phyloP scores from a whole-genome alignment of 2,888 invertebrate species.

The Eugnorisma glareosa region DNA sequence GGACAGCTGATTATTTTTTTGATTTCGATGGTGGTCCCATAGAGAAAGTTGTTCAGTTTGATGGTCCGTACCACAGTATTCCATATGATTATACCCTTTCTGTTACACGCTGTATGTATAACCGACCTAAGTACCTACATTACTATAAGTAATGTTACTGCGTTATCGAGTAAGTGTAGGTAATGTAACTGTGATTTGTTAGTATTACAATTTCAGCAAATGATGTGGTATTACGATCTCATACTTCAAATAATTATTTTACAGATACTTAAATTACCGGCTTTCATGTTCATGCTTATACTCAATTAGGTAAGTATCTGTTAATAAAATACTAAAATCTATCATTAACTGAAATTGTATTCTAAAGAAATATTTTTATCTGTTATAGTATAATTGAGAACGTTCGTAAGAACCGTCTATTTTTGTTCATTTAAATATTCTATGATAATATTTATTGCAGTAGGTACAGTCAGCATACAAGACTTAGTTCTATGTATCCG shows the following conservation, averaged over 20 bases:
- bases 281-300: constrained; percentile 19
- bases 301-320: constrained; percentile 33
- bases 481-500: constrained; percentile 45
- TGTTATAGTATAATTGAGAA: constrained; percentile 39
- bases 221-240: constrained; percentile 51
- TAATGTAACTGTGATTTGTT: constrained; percentile 68
- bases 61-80: too few relatives aligned
- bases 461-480: constrained; percentile 41
- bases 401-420: constrained; percentile 28
- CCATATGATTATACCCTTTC: too few relatives aligned
- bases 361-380: constrained; percentile 44
- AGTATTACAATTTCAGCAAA: constrained; percentile 60
- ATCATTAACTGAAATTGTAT: constrained; percentile 52
- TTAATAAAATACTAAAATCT: constrained; percentile 13
- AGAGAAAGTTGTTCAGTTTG: too few relatives aligned
- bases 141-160: constrained; percentile 40
- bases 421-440: constrained; percentile 51
- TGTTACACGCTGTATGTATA: too few relatives aligned
- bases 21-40: too few relatives aligned
- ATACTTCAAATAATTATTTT: constrained; percentile 16
- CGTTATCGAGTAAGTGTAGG: constrained; percentile 53
- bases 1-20: too few relatives aligned
- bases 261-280: background rate
- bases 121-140: constrained; percentile 14
- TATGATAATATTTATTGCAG: constrained; percentile 52